Evolutionary conservation across 2,797 vertebrate species (phyloP), one percentile per base, ranked within the genome.

Genomic region (Spatula clypeata): DNA sequence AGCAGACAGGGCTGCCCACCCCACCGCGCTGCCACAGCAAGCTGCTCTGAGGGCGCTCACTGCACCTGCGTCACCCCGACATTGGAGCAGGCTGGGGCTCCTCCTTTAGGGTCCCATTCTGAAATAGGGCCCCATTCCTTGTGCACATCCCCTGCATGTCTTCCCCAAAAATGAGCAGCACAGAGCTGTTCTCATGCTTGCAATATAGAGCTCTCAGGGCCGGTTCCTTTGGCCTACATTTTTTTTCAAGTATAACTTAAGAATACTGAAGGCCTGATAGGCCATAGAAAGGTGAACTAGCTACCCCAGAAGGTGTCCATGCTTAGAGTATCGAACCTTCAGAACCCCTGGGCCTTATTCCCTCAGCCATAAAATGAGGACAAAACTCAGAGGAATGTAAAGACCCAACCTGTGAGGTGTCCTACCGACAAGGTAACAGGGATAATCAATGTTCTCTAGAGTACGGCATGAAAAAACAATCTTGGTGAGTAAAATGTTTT

Each of bases 1-100:
- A 15, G 19, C 14, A 72, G 55, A 34, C 17, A 66, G 40, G 26
- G 19, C 64, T 66, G 31, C 21, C 27, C 31, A 38, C 31, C 69
- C 36, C 9, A 11, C 7, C n/a, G 29, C 0, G 0, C 38, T 27
- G 60, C 53, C 17, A 3, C 0, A 11, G n/a, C n/a, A 57, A n/a
- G 6, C 19, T 38, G n/a, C 31, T 42, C 54, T 27, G 40, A 9
- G 85, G 31, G 40, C 11, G 5, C 9, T 7, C 29, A 49, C 42
- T 27, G 13, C 53, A 77, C n/a, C 9, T 79, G 40, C 17, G 27
- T 61, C n/a, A 31, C 13, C 40, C 62, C 4, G 45, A 64, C 53
- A 40, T 0, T 15, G 32, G 26, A 54, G 34, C 6, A 44, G 29
- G 45, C 20, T 20, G 1, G 0, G 2, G 2, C 47, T 6, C 38